Evolutionary conservation across 2,797 vertebrate species (phyloP), one percentile per base, ranked within the genome.

Genomic region (Psittacula echo): DNA sequence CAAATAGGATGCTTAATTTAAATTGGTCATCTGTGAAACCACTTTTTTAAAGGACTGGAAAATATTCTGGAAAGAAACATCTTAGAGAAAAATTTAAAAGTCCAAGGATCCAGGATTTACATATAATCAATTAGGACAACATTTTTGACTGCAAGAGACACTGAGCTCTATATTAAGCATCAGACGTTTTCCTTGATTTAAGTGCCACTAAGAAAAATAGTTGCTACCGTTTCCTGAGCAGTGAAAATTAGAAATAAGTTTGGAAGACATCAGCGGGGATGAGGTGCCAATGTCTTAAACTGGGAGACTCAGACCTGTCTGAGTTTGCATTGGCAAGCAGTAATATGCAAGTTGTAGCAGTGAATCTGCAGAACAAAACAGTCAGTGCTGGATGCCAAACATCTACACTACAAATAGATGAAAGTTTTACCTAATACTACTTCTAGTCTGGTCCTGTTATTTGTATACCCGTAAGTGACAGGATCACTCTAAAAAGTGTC

Each of bases 381-480:
- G 23, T 4, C 22, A 24, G 16, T 61, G 2, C 16, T 70, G 23
- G 14, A 9, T 4, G 7, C 8, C 9, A 66, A 34, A 65, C 0
- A 2, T 42, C 15, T 13, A 45, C 3, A 4, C 3, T 80, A 19
- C 9, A 32, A 60, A 39, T 29, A 18, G 14, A 17, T 60, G 13
- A 10, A 26, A 61, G 7, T 47, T 87, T 70, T 66, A 62, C n/a
- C 27, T 53, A 48, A 41, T 23, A 20, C 6, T 56, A 5, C 17
- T 29, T 73, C 24, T 51, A 24, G 10, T 34, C 16, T 47, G 9
- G 9, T 61, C 21, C 30, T 73, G 12, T 3, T 61, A 8, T 80
- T 37, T 61, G 9, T 14, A 39, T 24, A 20, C 4, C 41, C 1
- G 1, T 47, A 86, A 74, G 13, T 2, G 2, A 71, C 9, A 51